Evolutionary conservation across 2,113 vertebrate species (phyloP).

Genomic region (Hippocampus zosterae): DNA sequence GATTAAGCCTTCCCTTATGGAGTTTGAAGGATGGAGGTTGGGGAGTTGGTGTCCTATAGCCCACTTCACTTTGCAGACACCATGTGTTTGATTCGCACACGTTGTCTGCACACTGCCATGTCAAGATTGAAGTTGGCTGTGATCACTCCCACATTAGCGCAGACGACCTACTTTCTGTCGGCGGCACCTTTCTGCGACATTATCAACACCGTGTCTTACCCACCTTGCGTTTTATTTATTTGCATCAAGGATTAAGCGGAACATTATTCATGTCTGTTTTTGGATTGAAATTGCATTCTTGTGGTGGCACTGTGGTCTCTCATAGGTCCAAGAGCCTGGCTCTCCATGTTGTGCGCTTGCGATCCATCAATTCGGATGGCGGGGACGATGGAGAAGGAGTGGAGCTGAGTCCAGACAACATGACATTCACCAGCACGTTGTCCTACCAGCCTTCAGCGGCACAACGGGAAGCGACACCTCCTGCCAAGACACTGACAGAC

Average conservation of each 20-base stretch:
- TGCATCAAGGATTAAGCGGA: not conserved
- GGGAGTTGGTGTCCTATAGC: no score
- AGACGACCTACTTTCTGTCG: no score
- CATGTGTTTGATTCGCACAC: no score
- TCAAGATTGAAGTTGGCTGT: no score
- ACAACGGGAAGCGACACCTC: slow-evolving; percentile 18
- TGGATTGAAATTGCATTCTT: not conserved
- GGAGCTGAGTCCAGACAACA: slow-evolving; percentile 62
- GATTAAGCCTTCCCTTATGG: no score
- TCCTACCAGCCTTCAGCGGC: slow-evolving; percentile 51
- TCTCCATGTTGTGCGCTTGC: slow-evolving; percentile 69
- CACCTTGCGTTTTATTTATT: not conserved
- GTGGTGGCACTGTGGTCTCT: not conserved
- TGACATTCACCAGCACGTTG: slow-evolving; percentile 64
- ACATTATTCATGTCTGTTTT: not conserved
- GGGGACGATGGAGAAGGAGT: slow-evolving; percentile 58
- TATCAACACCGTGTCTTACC: no score
- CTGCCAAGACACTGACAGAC: slow-evolving; percentile 26
- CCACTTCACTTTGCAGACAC: no score
- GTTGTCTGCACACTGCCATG: no score
- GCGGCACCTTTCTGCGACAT: no score
- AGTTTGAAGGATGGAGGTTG: no score
- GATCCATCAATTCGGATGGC: slow-evolving; percentile 68
- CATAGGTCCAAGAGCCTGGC: slow-evolving; percentile 87
- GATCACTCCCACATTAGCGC: no score